A percentile compares a stretch with the other conserved stretches of the same genome.
Conservation (phyloP, 2,888 invertebrate genomes). For the Ashinkailepas kermadecensis region DNA sequence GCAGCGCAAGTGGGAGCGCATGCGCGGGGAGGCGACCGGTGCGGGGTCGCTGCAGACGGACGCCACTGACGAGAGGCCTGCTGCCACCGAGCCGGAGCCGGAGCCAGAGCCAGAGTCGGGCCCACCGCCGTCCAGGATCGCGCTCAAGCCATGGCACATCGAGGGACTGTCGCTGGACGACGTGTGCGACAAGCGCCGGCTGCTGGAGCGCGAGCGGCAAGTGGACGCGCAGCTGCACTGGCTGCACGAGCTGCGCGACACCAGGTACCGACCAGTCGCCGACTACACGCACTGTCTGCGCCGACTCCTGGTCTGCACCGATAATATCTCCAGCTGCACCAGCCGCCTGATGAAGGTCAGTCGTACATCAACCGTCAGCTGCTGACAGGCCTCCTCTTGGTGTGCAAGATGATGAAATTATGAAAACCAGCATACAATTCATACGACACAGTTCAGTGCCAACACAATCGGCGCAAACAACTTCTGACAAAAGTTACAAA, state of each 20-base stretch:
- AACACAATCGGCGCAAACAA: too few relatives aligned
- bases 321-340: not conserved
- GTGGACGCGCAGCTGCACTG: not conserved
- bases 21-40: not conserved
- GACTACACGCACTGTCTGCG: constrained; percentile 1
- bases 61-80: not conserved
- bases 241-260: not conserved
- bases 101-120: not conserved
- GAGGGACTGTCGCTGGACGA: not conserved
- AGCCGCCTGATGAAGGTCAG: not conserved
- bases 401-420: too few relatives aligned
- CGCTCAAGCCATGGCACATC: not conserved
- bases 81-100: not conserved
- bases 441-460: too few relatives aligned
- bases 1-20: not conserved
- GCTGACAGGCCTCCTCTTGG: too few relatives aligned
- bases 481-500: too few relatives aligned
- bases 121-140: not conserved
- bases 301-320: not conserved
- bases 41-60: not conserved
- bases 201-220: not conserved
- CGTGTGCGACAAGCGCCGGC: not conserved
- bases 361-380: too few relatives aligned
- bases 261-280: not conserved
- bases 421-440: too few relatives aligned